Evolutionary conservation across 2,113 vertebrate genomes (phyloP), one percentile per base, ranked within the genome.

Genomic region (Saccopteryx bilineata): DNA sequence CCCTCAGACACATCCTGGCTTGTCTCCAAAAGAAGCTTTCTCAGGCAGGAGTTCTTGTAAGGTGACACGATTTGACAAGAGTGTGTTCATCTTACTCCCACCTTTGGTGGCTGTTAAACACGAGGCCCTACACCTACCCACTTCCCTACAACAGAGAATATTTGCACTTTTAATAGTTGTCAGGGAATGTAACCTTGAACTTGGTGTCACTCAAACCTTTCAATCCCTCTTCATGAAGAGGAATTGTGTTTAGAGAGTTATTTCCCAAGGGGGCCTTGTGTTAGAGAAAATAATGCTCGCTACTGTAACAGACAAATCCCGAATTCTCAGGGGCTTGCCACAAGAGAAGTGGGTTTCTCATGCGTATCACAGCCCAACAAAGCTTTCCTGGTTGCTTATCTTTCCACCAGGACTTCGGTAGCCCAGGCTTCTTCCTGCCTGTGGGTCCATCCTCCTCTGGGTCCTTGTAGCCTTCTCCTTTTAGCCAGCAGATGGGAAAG

Each of bases 11-110:
- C 33, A 52, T 33, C 58, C 85, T 93, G 96, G 81, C 92, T 84
- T 72, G 66, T 90, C 87, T 93, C 94, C 96, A 97, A 61, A 87
- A 69, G 60, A 65, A 94, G 94, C 76, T 96, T 79, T 87, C 92
- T 76, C 80, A 95, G 80, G 84, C 84, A 93, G 94, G 94, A 96
- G 87, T 90, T 90, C 92, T 95, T 97, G 84, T 71, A 68, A 94
- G 79, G 92, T 90, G 94, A 93, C 76, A 96, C 66, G 56, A n/a
- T 93, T 96, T 96, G 96, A 95, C 94, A 95, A 74, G 95, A 80
- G 83, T 84, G 88, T 96, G 94, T 95, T 97, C 89, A 96, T 96
- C 95, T 89, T 87, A 81, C 66, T 93, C 87, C 75, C 78, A 87
- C 96, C 87, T 94, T 90, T 65, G 95, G 88, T 85, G 92, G 94